These are phyloP conservation scores for Aproaerema taeniolella DNA, from an alignment of 2,888 invertebrate genomes.

Conservation along the genomic window DNA sequence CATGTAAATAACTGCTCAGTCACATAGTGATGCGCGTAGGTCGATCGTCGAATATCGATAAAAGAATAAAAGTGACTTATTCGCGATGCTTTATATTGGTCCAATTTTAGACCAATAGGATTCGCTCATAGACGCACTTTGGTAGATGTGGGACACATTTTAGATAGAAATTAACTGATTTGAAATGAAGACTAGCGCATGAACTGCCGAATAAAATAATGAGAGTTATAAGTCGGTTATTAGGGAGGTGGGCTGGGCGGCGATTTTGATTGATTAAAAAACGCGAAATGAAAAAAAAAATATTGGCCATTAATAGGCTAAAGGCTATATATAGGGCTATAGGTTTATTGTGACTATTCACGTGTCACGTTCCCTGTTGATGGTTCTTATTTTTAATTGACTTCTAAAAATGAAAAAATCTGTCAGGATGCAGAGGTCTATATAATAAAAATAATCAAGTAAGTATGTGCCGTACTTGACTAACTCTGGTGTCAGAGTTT, in stretches of 20 bases:
- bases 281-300: too few species aligned
- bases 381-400: too few species aligned
- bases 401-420: too few species aligned
- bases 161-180: conserved; percentile 46
- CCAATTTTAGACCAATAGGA: conserved; percentile 53
- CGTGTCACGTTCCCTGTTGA: too few species aligned
- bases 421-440: too few species aligned
- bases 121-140: conserved; percentile 69
- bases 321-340: too few species aligned
- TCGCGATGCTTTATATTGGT: conserved; percentile 52
- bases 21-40: conserved; percentile 36
- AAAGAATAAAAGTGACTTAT: conserved; percentile 24
- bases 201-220: conserved; percentile 53
- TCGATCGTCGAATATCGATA: conserved; percentile 22
- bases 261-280: too few species aligned
- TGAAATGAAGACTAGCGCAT: conserved; percentile 44
- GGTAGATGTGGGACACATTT: conserved; percentile 54
- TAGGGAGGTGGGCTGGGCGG: background rate
- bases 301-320: too few species aligned
- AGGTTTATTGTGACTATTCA: too few species aligned
- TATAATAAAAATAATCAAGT: too few species aligned
- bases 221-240: conserved; percentile 11
- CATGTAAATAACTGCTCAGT: conserved; percentile 54
- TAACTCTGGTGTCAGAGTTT: too few species aligned
- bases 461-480: too few species aligned